phyloP scores from a whole-genome alignment of 2,113 vertebrate genomes.

The Larimichthys crocea region DNA sequence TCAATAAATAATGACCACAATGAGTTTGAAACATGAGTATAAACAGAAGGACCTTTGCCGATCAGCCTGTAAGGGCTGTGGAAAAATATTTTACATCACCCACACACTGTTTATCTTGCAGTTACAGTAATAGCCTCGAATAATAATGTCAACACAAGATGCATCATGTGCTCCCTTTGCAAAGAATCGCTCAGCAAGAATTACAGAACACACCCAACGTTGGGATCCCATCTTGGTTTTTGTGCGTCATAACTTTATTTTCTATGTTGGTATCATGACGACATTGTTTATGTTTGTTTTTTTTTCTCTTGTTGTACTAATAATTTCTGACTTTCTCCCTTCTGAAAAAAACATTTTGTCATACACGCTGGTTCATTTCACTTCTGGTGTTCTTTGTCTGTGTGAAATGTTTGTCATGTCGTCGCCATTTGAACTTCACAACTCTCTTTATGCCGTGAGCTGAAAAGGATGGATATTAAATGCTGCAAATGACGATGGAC shows the following conservation, averaged over 20 bases:
- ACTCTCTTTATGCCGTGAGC: neutral
- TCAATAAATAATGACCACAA: constrained; percentile 13
- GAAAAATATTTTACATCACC: neutral
- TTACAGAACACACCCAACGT: constrained; percentile 25
- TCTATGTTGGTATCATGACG: neutral
- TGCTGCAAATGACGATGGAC: neutral
- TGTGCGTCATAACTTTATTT: constrained; percentile 27
- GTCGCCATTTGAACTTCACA: constrained; percentile 13
- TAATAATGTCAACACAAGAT: neutral
- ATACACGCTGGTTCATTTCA: constrained; percentile 4
- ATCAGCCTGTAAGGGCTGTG: neutral
- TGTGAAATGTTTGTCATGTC: constrained; percentile 17
- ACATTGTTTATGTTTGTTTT: neutral
- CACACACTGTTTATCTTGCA: neutral
- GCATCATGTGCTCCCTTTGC: neutral
- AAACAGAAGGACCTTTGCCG: neutral
- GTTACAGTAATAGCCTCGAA: neutral
- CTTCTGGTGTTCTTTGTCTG: constrained; percentile 6
- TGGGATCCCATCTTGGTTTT: constrained; percentile 58
- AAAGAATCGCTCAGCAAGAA: constrained; percentile 1
- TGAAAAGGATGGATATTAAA: constrained; percentile 3
- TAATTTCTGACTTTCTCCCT: constrained; percentile 21
- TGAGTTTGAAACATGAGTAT: neutral
- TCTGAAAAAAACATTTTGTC: constrained; percentile 5
- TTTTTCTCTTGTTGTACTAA: constrained; percentile 16